phyloP scores from a whole-genome alignment of 2,797 vertebrate species.

The Antrozous pallidus region DNA sequence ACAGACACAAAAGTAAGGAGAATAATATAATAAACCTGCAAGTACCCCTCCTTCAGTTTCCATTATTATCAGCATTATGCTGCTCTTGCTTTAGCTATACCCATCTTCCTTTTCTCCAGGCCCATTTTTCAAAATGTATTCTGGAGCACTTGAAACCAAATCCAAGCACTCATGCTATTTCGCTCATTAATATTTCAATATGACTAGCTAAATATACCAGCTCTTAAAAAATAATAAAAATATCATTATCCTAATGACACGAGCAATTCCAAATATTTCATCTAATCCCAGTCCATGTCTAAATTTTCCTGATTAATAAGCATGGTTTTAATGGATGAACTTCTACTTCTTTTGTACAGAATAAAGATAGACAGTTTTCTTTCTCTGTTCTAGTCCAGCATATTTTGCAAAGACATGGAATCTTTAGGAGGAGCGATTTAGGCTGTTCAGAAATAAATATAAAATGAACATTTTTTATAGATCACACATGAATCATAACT shows the following conservation, averaged over 20 bases:
- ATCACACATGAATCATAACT: constrained; percentile 71
- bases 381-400: not conserved
- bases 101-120: accelerated
- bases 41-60: not conserved
- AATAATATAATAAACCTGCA: not conserved
- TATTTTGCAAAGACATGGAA: not conserved
- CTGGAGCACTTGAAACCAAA: not conserved
- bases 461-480: constrained; percentile 4
- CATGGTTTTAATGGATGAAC: not conserved
- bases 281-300: not conserved
- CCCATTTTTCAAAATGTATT: not conserved
- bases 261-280: not conserved
- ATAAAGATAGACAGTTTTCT: not conserved
- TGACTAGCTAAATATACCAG: not conserved
- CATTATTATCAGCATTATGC: not conserved
- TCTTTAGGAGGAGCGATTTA: not conserved
- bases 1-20: not conserved
- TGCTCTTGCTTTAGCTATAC: not conserved
- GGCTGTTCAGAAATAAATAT: not conserved
- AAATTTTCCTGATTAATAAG: not conserved
- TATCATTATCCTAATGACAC: not conserved
- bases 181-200: not conserved
- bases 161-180: not conserved
- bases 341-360: not conserved
- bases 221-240: not conserved